Base-by-base conservation (phyloP, 2,797 vertebrate species). In the Avahi laniger region DNA sequence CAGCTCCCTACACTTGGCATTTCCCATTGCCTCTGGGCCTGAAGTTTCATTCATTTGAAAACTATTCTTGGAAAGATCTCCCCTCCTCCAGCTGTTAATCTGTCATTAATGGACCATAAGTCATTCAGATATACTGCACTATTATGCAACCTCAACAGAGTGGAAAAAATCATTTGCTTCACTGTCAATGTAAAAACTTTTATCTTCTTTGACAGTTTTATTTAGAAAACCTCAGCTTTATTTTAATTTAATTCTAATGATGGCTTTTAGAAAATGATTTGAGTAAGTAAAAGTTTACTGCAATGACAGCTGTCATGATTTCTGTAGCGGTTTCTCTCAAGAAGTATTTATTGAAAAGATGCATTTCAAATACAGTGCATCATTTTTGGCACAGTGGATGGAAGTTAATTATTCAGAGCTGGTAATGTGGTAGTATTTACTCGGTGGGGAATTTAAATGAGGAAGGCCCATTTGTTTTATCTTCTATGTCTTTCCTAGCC, bases 221-320 rank as follows among this genome's bases (percentile, higher is more conserved):
- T 98, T 98, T 96, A 97, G 96, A 97, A 98, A 98, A 97, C 86
- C 86, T 98, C 89, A 14, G 95, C 92, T 98, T 93, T 97, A 94
- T 98, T 98, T 98, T 98, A 98, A 98, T 98, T 98, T 96, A 90
- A 79, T 81, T 97, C 59, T 98, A 98, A 98, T 97, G 97, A 96
- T 96, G 95, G 96, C 86, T 98, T 98, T 97, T 96, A 96, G 88
- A 97, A 98, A 98, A 95, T 93, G 75, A 90, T 93, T 88, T 96
- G 91, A 96, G 41, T 94, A 93, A 35, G 67, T 91, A 97, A 92
- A 98, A 96, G 85, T 97, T 98, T 95, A 96, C 85, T 84, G 83
- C 93, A 94, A 76, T 61, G 95, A 92, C 96, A 98, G 97, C 95
- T 97, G 97, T 95, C 96, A 57, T 94, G 93, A 97, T 96, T 97